A percentile compares a stretch with the other conserved stretches of the same genome.
phyloP scores from a whole-genome alignment of 2,797 vertebrate genomes.

The Echeneis naucrates region DNA sequence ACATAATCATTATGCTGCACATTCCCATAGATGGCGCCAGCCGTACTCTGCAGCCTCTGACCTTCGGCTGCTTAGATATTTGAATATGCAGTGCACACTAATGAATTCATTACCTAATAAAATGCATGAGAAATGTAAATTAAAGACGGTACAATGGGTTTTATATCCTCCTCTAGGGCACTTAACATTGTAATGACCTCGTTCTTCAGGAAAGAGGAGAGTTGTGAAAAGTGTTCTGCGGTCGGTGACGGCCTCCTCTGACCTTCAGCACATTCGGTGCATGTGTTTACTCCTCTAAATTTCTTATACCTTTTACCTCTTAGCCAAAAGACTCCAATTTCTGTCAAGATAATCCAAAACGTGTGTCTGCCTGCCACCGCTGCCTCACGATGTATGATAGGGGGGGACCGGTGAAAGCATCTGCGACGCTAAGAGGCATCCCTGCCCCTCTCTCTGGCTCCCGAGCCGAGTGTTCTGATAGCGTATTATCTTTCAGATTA shows the following conservation, averaged over 20 bases:
- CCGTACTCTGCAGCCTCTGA: constrained; percentile 32
- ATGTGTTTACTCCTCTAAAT: constrained; percentile 48
- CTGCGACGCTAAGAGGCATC: constrained; percentile 61
- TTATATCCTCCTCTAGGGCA: constrained; percentile 51
- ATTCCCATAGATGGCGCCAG: constrained; percentile 47
- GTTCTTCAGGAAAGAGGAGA: constrained; percentile 41
- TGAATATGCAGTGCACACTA: constrained; percentile 40
- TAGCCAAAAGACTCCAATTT: constrained; percentile 56
- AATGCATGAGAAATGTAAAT: constrained; percentile 67
- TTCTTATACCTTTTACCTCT: constrained; percentile 36
- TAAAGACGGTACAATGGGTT: constrained; percentile 54
- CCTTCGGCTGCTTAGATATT: constrained; percentile 37
- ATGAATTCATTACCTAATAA: constrained; percentile 62
- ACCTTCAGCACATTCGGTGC: constrained; percentile 53
- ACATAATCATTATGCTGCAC: not conserved
- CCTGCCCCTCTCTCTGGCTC: constrained; percentile 57
- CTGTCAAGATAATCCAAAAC: constrained; percentile 73
- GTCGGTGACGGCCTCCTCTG: constrained; percentile 35
- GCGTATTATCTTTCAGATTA: constrained; percentile 90
- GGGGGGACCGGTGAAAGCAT: constrained; percentile 63
- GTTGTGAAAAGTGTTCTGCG: constrained; percentile 23
- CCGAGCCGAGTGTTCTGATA: constrained; percentile 76
- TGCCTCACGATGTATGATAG: constrained; percentile 76
- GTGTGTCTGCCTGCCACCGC: constrained; percentile 50
- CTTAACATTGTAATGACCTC: constrained; percentile 63